Evolutionary conservation across 1,140 invertebrate genomes (phyloP).

Genomic region (Cyclargus thomasi): DNA sequence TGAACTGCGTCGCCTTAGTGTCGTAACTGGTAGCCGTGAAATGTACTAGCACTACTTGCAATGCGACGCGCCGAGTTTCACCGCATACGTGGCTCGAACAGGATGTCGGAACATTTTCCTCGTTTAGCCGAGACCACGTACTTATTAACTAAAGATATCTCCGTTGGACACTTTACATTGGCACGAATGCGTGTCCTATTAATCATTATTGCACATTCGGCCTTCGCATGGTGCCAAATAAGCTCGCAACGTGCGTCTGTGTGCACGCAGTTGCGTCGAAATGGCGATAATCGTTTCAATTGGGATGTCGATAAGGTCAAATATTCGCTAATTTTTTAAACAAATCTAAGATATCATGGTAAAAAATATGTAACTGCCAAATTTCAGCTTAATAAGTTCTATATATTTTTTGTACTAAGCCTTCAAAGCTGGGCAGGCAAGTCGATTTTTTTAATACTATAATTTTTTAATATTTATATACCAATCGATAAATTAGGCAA

Average conservation of each 20-base stretch:
- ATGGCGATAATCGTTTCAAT: constrained; percentile 5
- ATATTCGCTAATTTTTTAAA: no score
- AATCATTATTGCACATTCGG: constrained; percentile 31
- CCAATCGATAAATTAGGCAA: no score
- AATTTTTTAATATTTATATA: no score
- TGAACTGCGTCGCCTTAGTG: no score
- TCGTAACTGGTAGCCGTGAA: no score
- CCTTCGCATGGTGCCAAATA: constrained; percentile 26
- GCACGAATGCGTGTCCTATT: constrained; percentile 26
- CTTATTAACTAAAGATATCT: constrained; percentile 18
- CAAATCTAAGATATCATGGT: no score
- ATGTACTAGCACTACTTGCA: neutral
- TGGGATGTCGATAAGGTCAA: no score
- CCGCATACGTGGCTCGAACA: constrained; percentile 48
- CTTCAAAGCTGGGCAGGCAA: no score
- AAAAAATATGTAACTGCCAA: no score
- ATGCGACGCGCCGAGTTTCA: constrained; percentile 17
- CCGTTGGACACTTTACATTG: constrained; percentile 16
- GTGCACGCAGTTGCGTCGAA: neutral
- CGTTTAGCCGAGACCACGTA: constrained; percentile 29
- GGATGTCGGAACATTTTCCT: constrained; percentile 59
- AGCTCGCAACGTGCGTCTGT: neutral
- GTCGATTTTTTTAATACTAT: no score
- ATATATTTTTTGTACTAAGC: no score
- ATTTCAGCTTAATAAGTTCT: no score